Conservation (phyloP, 2,113 vertebrate species). For the Apteryx mantelli region DNA sequence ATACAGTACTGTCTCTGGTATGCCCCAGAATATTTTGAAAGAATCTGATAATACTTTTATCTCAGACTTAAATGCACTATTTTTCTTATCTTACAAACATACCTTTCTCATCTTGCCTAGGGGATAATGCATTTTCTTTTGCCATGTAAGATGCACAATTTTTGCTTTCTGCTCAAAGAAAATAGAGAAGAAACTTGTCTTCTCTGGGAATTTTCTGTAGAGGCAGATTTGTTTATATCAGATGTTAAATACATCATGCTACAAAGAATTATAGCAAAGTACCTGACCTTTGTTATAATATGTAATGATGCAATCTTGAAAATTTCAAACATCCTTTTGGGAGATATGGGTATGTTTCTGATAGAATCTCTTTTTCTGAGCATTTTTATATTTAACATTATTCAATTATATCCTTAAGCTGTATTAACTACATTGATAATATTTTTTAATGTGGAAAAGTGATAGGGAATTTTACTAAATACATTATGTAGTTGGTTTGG, state of each 20-base stretch:
- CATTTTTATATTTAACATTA: background rate
- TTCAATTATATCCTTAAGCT: too few relatives aligned
- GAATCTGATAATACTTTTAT: background rate
- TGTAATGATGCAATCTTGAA: background rate
- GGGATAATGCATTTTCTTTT: background rate
- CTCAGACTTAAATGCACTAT: background rate
- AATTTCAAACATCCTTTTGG: background rate
- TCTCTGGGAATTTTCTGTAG: background rate
- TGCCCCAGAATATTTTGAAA: background rate
- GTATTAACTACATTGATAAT: too few relatives aligned
- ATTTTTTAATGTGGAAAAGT: background rate
- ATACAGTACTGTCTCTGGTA: background rate
- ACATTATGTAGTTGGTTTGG: background rate
- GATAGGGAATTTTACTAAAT: background rate
- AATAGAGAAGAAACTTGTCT: background rate
- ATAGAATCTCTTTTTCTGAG: background rate
- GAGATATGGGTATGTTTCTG: background rate
- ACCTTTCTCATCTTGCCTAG: background rate
- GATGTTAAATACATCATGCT: background rate
- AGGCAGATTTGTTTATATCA: background rate
- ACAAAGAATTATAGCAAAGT: background rate
- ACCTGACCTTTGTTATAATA: background rate
- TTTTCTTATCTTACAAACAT: background rate
- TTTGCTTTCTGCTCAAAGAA: background rate
- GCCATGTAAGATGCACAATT: background rate